phyloP scores from a whole-genome alignment of 2,797 vertebrate species.

The Brachyrhaphis roseni region DNA sequence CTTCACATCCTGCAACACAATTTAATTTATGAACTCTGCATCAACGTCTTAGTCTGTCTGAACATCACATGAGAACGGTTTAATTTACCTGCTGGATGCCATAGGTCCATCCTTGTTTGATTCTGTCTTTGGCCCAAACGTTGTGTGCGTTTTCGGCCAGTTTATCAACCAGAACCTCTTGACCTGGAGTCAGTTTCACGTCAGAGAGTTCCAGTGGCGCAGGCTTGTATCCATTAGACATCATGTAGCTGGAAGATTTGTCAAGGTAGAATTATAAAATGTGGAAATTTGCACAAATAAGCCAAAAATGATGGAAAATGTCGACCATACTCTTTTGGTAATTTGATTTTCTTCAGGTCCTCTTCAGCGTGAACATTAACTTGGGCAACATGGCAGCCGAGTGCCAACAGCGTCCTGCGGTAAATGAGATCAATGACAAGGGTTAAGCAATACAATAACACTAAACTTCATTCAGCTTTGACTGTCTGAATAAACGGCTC shows the following conservation, averaged over 20 bases:
- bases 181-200: constrained; percentile 91
- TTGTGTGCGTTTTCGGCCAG: constrained; percentile 99
- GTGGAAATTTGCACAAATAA: background rate
- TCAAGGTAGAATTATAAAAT: background rate
- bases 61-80: background rate
- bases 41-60: background rate
- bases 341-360: constrained; percentile 95
- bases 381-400: constrained; percentile 95
- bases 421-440: constrained; percentile 16
- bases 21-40: background rate
- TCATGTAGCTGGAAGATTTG: constrained; percentile 88
- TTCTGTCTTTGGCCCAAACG: constrained; percentile 99
- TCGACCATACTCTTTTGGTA: constrained; percentile 91
- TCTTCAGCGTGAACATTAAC: constrained; percentile 91
- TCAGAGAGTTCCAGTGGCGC: constrained; percentile 96
- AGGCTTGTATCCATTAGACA: constrained; percentile 98
- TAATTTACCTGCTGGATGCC: constrained; percentile 94
- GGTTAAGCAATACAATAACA: constrained; percentile 6
- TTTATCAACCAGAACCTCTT: constrained; percentile 98
- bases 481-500: background rate
- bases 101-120: constrained; percentile 99
- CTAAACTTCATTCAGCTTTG: background rate
- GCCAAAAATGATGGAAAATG: background rate
- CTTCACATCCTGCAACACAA: constrained; percentile 89
- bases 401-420: constrained; percentile 92